phyloP scores from a whole-genome alignment of 2,797 vertebrate genomes.

The Onychomys arenicola region DNA sequence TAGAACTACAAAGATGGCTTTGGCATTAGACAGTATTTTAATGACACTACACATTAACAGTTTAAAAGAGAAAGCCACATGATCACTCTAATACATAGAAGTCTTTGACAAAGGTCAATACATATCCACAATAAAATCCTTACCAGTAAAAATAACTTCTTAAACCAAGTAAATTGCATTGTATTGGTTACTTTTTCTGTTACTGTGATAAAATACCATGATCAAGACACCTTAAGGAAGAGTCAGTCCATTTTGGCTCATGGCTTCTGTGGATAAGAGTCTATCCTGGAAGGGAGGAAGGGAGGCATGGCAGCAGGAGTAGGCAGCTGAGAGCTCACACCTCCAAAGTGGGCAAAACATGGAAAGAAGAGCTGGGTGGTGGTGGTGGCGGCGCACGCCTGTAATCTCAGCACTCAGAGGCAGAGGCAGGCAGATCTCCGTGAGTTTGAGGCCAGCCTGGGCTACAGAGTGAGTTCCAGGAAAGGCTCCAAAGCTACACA shows the following conservation, averaged over 20 bases:
- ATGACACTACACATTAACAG: background rate
- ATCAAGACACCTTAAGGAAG: background rate
- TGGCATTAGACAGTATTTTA: background rate
- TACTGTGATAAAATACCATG: background rate
- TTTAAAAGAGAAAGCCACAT: background rate
- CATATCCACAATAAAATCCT: background rate
- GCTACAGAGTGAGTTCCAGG: too few species aligned
- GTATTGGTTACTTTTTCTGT: background rate
- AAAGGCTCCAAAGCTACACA: too few species aligned
- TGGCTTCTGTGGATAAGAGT: background rate
- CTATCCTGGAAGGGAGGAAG: background rate
- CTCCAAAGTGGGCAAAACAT: background rate
- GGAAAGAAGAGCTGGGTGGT: too few species aligned
- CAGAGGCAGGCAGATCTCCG: too few species aligned
- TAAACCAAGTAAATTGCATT: background rate
- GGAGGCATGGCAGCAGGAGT: background rate
- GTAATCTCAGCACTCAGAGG: too few species aligned
- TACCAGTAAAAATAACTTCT: background rate
- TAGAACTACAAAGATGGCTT: background rate
- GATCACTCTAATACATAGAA: constrained; percentile 7
- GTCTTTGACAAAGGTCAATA: background rate
- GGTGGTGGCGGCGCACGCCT: too few species aligned
- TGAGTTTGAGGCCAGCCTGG: too few species aligned
- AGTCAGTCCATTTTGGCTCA: background rate
- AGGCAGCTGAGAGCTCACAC: background rate